Conservation (phyloP, 2,888 invertebrate genomes). For the Ormyrus labotus region DNA sequence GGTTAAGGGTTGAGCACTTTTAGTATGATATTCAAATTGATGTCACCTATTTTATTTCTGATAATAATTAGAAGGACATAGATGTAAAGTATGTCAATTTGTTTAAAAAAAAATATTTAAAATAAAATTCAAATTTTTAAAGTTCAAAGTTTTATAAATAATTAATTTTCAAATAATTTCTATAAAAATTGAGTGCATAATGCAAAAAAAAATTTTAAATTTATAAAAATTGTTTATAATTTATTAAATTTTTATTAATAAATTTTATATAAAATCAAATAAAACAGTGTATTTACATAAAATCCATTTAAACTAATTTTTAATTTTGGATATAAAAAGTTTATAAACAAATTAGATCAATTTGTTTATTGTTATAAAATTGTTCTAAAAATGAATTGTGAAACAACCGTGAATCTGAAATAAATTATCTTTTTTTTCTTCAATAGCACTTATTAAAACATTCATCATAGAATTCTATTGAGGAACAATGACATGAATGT, state of each 20-base stretch:
- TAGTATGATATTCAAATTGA: neutral
- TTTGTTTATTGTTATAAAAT: too few relatives aligned
- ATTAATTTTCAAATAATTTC: neutral
- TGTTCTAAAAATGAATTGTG: too few relatives aligned
- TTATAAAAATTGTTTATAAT: neutral
- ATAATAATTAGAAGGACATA: neutral
- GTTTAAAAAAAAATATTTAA: neutral
- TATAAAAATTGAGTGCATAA: neutral
- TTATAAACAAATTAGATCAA: too few relatives aligned
- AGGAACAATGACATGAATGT: constrained; percentile 6
- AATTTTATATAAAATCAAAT: too few relatives aligned
- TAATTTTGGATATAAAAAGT: neutral
- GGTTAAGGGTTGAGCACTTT: constrained; percentile 18
- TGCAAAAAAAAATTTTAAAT: neutral
- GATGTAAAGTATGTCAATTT: neutral
- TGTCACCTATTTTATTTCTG: too few relatives aligned
- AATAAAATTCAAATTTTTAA: neutral
- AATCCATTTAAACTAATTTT: neutral
- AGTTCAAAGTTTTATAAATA: neutral
- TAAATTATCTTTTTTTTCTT: neutral
- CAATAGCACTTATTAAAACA: neutral
- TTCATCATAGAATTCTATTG: neutral
- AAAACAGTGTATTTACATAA: neutral
- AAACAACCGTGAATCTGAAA: too few relatives aligned
- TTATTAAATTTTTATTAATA: neutral